Evolutionary conservation across 1,140 invertebrate species (phyloP), one percentile per base, ranked within the genome.

Genomic region (Drosophila gunungcola): DNA sequence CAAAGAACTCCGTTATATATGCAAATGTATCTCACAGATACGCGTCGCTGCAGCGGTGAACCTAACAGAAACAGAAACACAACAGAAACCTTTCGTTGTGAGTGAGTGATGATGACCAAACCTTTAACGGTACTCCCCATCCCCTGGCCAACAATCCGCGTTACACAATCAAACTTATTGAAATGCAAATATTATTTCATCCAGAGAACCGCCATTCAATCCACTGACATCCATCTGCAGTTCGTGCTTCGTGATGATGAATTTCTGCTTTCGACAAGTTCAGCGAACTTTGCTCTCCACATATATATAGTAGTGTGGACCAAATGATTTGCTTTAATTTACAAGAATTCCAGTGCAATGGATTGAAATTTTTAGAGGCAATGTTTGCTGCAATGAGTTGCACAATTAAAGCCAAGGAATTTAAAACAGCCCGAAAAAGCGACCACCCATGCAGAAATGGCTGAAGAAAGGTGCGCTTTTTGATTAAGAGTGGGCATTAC

Each of bases 11-110:
- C 60, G 57, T 49, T 73, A 67, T 41, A 46, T 83, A 86, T 88
- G 84, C 80, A 88, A 86, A 86, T 86, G 83, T 77, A 86, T 88
- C 83, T 77, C 70, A 77, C 29, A 62, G 84, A 89, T 83, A 86
- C 84, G 83, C 83, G 80, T 73, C 58, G 75, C 79, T 86, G 76
- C 57, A 51, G 39, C 42, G 39, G 51, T 63, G 53, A 85, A 38
- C n/a, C 27, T 21, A 68, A 63, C 51, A n/a, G n/a, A n/a, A n/a
- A n/a, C n/a, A n/a, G n/a, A n/a, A n/a, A n/a, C n/a, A n/a, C n/a
- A n/a, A n/a, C n/a, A 65, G 34, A 76, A 73, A 60, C 16, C 36
- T 48, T 46, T 53, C 79, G 76, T 79, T 83, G 75, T 72, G 65
- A 60, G 21, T 9, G 42, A 63, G 25, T 9, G 45, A 39, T 21